phyloP scores from a whole-genome alignment of 1,140 invertebrate genomes.

The Diorhabda sublineata region DNA sequence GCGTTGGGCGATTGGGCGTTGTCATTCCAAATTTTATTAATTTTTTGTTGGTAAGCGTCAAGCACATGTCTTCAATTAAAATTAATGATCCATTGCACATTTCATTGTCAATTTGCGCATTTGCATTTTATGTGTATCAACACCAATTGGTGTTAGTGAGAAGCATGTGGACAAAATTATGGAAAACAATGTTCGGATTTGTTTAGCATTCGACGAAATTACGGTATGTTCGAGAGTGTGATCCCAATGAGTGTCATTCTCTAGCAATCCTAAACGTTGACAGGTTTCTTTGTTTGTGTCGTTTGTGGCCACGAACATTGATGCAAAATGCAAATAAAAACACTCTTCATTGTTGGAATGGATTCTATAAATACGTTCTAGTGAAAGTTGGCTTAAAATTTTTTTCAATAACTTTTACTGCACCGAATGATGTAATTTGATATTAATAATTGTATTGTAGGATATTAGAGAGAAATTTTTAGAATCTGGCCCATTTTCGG shows the following conservation, averaged over 20 bases:
- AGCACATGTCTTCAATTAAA: conserved; percentile 34
- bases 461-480: too few relatives aligned
- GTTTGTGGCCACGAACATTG: too few relatives aligned
- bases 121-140: conserved; percentile 26
- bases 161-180: conserved; percentile 35
- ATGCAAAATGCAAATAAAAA: too few relatives aligned
- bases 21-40: conserved; percentile 45
- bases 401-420: too few relatives aligned
- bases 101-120: conserved; percentile 19
- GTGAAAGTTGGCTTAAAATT: too few relatives aligned
- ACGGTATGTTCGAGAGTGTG: conserved; percentile 35
- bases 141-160: conserved; percentile 11
- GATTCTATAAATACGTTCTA: too few relatives aligned
- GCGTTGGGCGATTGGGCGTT: conserved; percentile 42
- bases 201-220: conserved; percentile 35
- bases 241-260: conserved; percentile 45
- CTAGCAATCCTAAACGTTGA: conserved; percentile 28
- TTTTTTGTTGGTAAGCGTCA: conserved; percentile 37
- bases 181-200: conserved; percentile 48
- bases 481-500: too few relatives aligned
- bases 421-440: too few relatives aligned
- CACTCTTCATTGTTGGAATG: too few relatives aligned
- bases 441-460: too few relatives aligned
- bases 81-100: conserved; percentile 41
- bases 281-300: conserved; percentile 14